Evolutionary conservation across 2,113 vertebrate species (phyloP).

Genomic region (Promerops cafer): DNA sequence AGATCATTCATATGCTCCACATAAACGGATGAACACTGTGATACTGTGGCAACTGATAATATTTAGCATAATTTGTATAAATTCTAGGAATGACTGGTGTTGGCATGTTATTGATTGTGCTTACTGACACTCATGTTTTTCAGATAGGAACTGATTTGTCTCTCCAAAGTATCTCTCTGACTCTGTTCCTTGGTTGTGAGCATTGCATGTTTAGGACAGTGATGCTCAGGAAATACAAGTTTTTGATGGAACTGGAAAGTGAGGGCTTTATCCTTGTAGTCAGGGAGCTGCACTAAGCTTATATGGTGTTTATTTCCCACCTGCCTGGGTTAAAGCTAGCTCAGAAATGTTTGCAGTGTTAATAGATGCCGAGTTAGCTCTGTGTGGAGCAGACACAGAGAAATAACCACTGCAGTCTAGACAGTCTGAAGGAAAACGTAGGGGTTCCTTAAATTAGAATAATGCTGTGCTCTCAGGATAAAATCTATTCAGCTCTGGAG

Average conservation of each 20-base stretch:
- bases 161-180: background rate
- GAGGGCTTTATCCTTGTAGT: background rate
- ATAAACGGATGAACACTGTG: background rate
- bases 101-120: background rate
- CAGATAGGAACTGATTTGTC: background rate
- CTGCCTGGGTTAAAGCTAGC: background rate
- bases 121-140: background rate
- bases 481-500: rapidly evolving
- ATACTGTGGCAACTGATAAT: background rate
- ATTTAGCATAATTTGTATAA: background rate
- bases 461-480: background rate
- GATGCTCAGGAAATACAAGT: background rate
- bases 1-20: background rate
- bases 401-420: background rate
- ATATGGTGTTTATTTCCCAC: background rate
- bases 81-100: background rate
- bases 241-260: background rate
- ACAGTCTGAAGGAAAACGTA: background rate
- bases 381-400: background rate
- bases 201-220: background rate
- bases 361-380: background rate
- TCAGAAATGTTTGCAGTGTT: background rate
- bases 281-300: background rate
- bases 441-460: background rate
- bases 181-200: background rate